Evolutionary conservation across 2,113 vertebrate genomes (phyloP).

Genomic region (Benthochromis sp.): DNA sequence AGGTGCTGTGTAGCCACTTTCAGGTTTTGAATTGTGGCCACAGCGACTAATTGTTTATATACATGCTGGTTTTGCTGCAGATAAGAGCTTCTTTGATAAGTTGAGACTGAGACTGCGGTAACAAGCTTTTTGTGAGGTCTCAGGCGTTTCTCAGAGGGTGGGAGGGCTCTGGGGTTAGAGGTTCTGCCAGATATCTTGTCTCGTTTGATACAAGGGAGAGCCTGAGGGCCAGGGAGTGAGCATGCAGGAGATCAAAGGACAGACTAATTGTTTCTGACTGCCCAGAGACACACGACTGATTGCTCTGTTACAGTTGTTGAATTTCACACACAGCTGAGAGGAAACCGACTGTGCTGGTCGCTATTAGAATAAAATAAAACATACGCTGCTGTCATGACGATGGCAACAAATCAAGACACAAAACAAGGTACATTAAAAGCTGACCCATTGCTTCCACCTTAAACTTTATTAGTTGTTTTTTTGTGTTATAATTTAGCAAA

Average conservation of each 20-base stretch:
- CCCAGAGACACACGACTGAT: slow-evolving; percentile 3
- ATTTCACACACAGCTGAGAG: background rate
- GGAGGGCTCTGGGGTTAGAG: background rate
- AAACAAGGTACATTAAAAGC: slow-evolving; percentile 2
- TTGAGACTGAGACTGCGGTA: background rate
- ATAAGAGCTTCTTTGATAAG: background rate
- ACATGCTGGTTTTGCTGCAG: background rate
- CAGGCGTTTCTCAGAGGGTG: background rate
- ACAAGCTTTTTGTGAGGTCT: slow-evolving; percentile 25
- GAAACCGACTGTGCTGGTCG: background rate
- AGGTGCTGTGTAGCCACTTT: background rate
- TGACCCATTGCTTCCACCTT: slow-evolving; percentile 50
- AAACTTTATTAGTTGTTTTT: slow-evolving; percentile 71
- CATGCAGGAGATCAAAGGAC: slow-evolving; percentile 33
- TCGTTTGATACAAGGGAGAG: slow-evolving; percentile 16
- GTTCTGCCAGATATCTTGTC: slow-evolving; percentile 19
- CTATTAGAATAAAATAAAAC: background rate
- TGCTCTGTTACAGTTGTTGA: slow-evolving; percentile 2
- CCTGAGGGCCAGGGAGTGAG: slow-evolving; percentile 15
- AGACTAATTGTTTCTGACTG: slow-evolving; percentile 36
- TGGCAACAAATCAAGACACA: background rate
- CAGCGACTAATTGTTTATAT: background rate
- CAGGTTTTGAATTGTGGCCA: background rate
- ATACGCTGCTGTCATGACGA: background rate
- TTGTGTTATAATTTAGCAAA: slow-evolving; percentile 74